Percentiles rank a stretch among this genome's conserved stretches.
These are phyloP conservation scores for Formicarius rufipectus DNA, from an alignment of 2,113 vertebrate species.

Conservation along the genomic window DNA sequence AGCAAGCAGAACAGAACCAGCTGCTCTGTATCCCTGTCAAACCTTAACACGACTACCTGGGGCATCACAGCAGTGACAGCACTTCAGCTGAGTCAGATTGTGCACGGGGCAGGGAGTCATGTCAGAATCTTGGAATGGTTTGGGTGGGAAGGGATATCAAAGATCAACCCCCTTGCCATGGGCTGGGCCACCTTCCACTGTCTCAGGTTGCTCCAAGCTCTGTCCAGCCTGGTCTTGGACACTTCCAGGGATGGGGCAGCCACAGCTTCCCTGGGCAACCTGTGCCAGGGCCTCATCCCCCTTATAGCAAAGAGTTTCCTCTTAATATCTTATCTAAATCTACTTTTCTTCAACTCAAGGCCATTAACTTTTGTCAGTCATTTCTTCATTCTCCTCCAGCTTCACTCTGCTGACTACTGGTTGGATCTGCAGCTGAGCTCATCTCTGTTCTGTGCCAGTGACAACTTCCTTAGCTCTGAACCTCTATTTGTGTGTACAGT, in stretches of 20 bases:
- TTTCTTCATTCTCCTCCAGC: neutral
- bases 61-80: neutral
- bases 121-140: neutral
- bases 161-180: neutral
- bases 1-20: neutral
- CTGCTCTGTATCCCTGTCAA: neutral
- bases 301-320: fast-evolving
- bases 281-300: neutral
- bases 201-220: neutral
- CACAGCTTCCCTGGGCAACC: neutral
- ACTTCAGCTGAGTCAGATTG: neutral
- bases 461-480: neutral
- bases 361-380: neutral
- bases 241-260: neutral
- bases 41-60: too few relatives aligned
- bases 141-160: neutral
- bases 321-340: too few relatives aligned
- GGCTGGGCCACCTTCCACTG: neutral
- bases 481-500: neutral
- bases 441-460: neutral
- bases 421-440: neutral
- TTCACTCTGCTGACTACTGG: neutral
- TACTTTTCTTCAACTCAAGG: neutral
- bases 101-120: neutral
- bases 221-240: neutral